phyloP scores from a whole-genome alignment of 2,113 vertebrate species.

The Percina caprodes region DNA sequence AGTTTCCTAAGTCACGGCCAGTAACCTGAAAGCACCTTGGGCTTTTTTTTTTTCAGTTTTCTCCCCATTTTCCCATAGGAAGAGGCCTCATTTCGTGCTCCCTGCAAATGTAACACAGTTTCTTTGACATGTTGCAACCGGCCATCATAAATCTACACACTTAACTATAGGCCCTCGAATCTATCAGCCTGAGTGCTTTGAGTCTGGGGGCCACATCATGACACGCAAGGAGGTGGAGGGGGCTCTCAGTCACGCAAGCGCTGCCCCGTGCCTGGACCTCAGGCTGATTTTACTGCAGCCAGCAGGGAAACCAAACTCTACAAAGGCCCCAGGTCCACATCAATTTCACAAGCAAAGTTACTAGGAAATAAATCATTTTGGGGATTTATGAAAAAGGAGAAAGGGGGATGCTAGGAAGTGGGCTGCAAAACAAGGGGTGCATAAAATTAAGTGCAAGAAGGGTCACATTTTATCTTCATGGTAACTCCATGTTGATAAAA shows the following conservation, averaged over 20 bases:
- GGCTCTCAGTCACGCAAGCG: conserved; percentile 82
- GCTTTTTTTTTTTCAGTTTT: not conserved
- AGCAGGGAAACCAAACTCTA: conserved; percentile 78
- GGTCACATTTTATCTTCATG: conserved; percentile 9
- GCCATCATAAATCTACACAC: conserved; percentile 77
- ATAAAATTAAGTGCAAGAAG: conserved; percentile 24
- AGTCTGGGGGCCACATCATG: conserved; percentile 63
- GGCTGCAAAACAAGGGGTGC: conserved; percentile 27
- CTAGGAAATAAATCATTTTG: conserved; percentile 82
- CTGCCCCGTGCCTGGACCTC: conserved; percentile 78
- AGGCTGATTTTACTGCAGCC: conserved; percentile 79
- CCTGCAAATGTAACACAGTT: conserved; percentile 63
- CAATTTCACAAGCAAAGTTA: conserved; percentile 80
- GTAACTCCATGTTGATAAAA: conserved; percentile 19
- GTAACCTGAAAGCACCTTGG: conserved; percentile 68
- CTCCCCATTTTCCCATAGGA: conserved; percentile 36
- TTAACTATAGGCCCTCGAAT: conserved; percentile 64
- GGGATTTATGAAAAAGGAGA: conserved; percentile 63
- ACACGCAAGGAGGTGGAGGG: conserved; percentile 55
- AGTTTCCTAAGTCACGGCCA: conserved; percentile 26
- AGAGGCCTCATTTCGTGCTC: conserved; percentile 59
- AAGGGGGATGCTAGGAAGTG: conserved; percentile 7
- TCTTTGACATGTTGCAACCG: conserved; percentile 46
- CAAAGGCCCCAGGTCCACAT: conserved; percentile 76
- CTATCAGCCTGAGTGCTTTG: conserved; percentile 56